Base-by-base conservation (phyloP, 2,888 invertebrate species). In the Scelioninae gen. 1 region DNA sequence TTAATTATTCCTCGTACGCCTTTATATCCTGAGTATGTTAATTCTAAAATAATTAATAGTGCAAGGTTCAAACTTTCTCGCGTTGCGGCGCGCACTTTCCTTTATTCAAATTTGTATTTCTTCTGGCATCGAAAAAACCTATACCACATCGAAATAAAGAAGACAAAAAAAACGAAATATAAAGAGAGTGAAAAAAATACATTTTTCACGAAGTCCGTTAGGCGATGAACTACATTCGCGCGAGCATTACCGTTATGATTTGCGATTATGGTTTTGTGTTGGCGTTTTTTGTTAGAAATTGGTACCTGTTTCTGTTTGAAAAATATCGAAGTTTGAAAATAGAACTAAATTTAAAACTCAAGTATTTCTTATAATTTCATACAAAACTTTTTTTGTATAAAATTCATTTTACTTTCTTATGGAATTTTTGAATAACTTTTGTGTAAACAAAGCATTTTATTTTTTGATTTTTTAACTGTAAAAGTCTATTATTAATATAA, bases 21-120 rank as follows among this genome's bases (percentile, higher is more conserved):
- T 38, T 58, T 60, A 65, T 60, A 58, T 45, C n/a, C 47, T 45
- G 45, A 51, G 66, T 72, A 80, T 80, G 75, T 77, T 77, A 65
- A 71, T 77, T 83, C 51, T 72, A 68, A 79, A 80, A 76, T 80
- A 80, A 76, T 83, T 83, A 66, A 82, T 78, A 82, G 82, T 74
- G 77, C 77, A 83, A 55, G 77, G 72, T 80, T 77, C 76, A 71
- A 75, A 83, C 83, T 83, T 83, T 83, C 83, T 80, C 83, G 76
- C 49, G 11, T 38, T 11, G 13, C 51, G 32, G 51, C 53, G 75
- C 83, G 51, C 53, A 79, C 83, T 83, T 83, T 83, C 83, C 79
- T 83, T 83, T 79, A 80, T 83, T 83, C 76, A 80, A 80, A 83
- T 80, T 83, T 23, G 45, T 68, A 16, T 72, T 77, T 83, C 79